Conservation (phyloP, 1,140 invertebrate genomes). For the Conopomorpha cramerella region DNA sequence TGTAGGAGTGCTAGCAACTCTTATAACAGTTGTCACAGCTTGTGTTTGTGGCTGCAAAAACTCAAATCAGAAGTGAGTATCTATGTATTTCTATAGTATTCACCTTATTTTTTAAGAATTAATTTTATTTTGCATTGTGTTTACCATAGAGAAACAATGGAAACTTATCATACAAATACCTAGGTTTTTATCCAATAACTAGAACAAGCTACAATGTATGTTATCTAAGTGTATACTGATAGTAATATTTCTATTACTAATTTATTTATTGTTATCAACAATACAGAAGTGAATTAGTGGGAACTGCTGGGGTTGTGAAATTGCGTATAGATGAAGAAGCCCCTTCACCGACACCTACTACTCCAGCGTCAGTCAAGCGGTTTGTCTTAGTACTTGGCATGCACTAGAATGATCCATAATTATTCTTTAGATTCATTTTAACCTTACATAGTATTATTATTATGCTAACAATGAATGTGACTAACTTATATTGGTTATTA, state of each 20-base stretch:
- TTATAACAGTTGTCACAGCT: constrained; percentile 35
- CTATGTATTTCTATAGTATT: not conserved
- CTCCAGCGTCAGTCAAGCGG: constrained; percentile 57
- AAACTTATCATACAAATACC: too few species aligned
- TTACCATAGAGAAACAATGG: too few species aligned
- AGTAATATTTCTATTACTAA: constrained; percentile 2
- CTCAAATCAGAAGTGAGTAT: constrained; percentile 55
- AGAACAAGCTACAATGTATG: not conserved
- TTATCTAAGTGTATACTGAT: not conserved
- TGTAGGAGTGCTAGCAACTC: constrained; percentile 38
- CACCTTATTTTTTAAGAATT: not conserved
- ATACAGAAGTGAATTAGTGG: constrained; percentile 58
- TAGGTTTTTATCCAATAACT: too few species aligned
- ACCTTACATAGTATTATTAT: too few species aligned
- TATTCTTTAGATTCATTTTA: too few species aligned
- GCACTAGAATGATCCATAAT: too few species aligned
- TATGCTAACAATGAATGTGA: too few species aligned
- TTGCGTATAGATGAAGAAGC: constrained; percentile 55
- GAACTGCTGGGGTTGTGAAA: constrained; percentile 58
- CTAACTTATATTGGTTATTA: too few species aligned
- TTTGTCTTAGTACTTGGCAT: constrained; percentile 43
- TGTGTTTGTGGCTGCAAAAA: constrained; percentile 58
- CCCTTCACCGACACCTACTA: constrained; percentile 47
- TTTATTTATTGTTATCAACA: constrained; percentile 39
- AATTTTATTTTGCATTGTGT: too few species aligned